phyloP scores from a whole-genome alignment of 2,888 invertebrate species.

The Andrena praecox region DNA sequence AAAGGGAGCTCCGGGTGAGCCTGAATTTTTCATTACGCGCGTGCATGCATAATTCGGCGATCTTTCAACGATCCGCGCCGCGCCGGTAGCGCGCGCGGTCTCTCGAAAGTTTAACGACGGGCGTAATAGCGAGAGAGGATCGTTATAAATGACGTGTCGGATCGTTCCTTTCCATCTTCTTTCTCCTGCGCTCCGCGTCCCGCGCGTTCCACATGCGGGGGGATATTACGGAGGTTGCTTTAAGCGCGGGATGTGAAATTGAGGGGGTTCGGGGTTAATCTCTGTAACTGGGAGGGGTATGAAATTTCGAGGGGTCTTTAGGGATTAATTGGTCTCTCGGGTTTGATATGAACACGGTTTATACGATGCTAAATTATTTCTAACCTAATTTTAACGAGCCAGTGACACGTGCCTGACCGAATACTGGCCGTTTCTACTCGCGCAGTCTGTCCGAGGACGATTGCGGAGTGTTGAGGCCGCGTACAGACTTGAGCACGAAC shows the following conservation, averaged over 20 bases:
- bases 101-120: conserved; percentile 11
- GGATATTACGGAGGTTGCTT: not conserved
- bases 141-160: conserved; percentile 8
- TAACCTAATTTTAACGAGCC: not conserved
- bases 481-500: no score
- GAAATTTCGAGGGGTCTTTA: no score
- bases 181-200: not conserved
- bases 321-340: no score
- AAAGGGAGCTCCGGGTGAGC: not conserved
- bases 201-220: not conserved
- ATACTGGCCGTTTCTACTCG: not conserved
- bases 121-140: not conserved
- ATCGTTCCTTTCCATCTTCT: not conserved
- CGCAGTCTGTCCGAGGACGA: no score
- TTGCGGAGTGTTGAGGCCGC: no score
- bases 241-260: no score
- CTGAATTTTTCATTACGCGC: conserved; percentile 30
- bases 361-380: not conserved
- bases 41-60: conserved; percentile 24
- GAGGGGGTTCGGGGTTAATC: no score
- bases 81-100: not conserved
- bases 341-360: no score
- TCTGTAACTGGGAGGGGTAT: no score
- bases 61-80: conserved; percentile 22
- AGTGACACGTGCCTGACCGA: not conserved